Conservation (phyloP, 2,797 vertebrate species). For the Novumbra hubbsi region DNA sequence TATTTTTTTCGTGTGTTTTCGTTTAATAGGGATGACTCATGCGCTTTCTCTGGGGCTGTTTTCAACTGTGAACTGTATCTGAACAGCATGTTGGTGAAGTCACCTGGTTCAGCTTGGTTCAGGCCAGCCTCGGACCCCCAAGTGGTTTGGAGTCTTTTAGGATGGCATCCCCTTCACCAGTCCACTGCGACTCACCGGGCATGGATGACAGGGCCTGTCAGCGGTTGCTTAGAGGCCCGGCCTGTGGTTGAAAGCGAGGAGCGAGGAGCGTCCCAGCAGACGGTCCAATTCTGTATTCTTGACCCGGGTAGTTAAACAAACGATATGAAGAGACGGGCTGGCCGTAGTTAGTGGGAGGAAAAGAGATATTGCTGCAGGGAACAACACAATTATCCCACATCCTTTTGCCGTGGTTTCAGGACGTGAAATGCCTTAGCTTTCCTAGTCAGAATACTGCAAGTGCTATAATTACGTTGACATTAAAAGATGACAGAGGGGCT, state of each 20-base stretch:
- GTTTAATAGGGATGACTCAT: constrained; percentile 50
- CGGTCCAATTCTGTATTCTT: constrained; percentile 26
- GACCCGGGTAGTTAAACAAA: constrained; percentile 50
- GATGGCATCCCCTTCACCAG: constrained; percentile 7
- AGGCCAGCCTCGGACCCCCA: no score
- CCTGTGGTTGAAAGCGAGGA: constrained; percentile 62
- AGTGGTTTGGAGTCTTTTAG: background rate
- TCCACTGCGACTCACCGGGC: constrained; percentile 50
- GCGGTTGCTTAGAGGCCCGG: constrained; percentile 41
- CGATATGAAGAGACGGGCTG: constrained; percentile 47
- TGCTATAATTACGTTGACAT: background rate
- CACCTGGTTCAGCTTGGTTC: background rate
- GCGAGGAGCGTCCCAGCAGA: constrained; percentile 56
- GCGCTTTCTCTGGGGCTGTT: constrained; percentile 28
- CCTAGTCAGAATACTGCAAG: background rate
- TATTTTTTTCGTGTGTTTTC: constrained; percentile 47
- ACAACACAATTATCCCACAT: constrained; percentile 10
- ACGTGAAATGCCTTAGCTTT: background rate
- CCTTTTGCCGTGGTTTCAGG: background rate
- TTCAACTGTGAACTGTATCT: background rate
- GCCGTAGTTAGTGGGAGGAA: background rate
- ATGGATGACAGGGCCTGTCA: constrained; percentile 56
- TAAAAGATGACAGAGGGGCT: background rate
- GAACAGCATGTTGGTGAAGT: background rate
- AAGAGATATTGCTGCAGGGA: background rate